These are phyloP conservation scores for Chaunax sp. DNA, from an alignment of 2,797 vertebrate genomes.

Conservation along the genomic window DNA sequence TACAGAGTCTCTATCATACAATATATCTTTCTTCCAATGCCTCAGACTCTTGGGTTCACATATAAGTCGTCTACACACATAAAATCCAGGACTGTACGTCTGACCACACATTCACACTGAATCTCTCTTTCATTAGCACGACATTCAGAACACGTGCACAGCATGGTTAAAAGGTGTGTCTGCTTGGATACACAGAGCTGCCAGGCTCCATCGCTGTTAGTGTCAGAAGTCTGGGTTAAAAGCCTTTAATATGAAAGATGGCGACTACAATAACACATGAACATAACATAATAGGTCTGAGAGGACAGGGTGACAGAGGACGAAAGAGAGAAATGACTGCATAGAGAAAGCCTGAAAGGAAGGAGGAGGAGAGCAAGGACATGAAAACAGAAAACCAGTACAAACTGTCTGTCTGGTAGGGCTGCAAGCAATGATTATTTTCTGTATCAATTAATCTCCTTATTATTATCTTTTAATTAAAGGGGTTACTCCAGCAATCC, in stretches of 20 bases:
- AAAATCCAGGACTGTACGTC: not conserved
- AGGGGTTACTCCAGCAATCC: not conserved
- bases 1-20: not conserved
- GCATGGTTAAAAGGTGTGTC: constrained; percentile 24
- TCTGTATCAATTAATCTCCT: constrained; percentile 18
- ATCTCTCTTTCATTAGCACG: constrained; percentile 12
- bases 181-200: constrained; percentile 37
- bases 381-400: not conserved
- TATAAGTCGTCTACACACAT: not conserved
- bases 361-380: not conserved
- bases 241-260: constrained; percentile 69
- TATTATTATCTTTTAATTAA: constrained; percentile 34
- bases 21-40: not conserved
- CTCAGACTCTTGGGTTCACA: not conserved
- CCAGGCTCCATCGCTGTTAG: constrained; percentile 46
- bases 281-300: constrained; percentile 43
- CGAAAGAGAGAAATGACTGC: not conserved
- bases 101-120: constrained; percentile 19
- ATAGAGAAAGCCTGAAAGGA: not conserved
- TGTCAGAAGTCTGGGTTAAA: constrained; percentile 54
- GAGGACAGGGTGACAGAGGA: constrained; percentile 10
- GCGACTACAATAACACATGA: constrained; percentile 32
- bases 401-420: not conserved
- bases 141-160: not conserved
- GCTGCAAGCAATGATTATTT: constrained; percentile 10